Percentiles rank a stretch among this genome's conserved stretches.
Conservation (phyloP, 1,140 invertebrate genomes). For the Agrypnia vestita region DNA sequence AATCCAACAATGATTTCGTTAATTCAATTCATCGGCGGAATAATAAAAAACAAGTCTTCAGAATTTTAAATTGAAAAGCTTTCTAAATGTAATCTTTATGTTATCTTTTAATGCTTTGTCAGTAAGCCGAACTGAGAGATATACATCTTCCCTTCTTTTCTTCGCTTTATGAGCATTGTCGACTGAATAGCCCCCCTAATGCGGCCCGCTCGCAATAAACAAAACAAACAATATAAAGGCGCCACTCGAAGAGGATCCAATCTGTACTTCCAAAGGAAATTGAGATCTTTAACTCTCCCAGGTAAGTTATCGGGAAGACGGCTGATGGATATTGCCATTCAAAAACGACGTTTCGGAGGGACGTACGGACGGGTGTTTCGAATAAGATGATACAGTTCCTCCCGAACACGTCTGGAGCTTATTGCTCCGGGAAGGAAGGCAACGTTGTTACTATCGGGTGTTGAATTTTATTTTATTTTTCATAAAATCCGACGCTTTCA, state of each 20-base stretch:
- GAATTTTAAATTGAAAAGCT: conserved; percentile 11
- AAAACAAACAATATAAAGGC: conserved; percentile 8
- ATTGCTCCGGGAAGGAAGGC: conserved; percentile 18
- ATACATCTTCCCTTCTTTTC: conserved; percentile 13
- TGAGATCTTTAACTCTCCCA: conserved; percentile 30
- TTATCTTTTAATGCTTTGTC: conserved; percentile 27
- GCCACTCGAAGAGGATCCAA: not conserved
- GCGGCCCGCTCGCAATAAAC: conserved; percentile 21
- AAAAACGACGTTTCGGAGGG: conserved; percentile 3
- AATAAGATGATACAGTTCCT: conserved; percentile 34
- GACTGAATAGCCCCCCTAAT: conserved; percentile 3
- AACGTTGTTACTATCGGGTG: conserved; percentile 6
- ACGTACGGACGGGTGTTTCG: not conserved
- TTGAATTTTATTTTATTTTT: conserved; percentile 39
- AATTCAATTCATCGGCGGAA: not conserved
- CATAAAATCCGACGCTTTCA: conserved; percentile 25
- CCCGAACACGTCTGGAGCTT: conserved; percentile 20
- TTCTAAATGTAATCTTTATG: conserved; percentile 5
- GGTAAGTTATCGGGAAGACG: not conserved
- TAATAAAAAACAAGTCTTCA: not conserved
- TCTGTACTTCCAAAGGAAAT: conserved; percentile 13
- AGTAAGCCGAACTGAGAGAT: conserved; percentile 22
- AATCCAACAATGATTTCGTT: not conserved
- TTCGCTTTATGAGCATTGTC: conserved; percentile 9
- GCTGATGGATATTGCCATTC: conserved; percentile 32